These are phyloP conservation scores for Turritopsis rubra DNA, from an alignment of 30 jellyfish, hydroid and myxozoan genomes.

Conservation along the genomic window DNA sequence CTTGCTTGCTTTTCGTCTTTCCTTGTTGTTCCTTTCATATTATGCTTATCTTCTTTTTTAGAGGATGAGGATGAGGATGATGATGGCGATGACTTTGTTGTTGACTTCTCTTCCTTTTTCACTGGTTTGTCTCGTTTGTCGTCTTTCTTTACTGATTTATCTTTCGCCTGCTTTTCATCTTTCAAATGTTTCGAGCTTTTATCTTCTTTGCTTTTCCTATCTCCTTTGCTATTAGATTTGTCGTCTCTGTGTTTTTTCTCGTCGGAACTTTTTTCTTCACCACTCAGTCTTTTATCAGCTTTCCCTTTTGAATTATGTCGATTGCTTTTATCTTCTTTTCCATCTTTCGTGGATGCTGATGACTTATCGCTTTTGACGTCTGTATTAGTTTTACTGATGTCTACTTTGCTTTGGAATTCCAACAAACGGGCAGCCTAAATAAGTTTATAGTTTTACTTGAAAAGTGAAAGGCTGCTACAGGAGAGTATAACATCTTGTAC, in stretches of 20 bases:
- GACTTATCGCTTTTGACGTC: background rate
- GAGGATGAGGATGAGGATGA: background rate
- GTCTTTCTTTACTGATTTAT: background rate
- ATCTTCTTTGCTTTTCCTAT: background rate
- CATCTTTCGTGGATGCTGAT: background rate
- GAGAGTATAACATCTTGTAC: no score
- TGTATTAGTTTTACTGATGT: background rate
- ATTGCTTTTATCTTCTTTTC: background rate
- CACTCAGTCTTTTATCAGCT: background rate
- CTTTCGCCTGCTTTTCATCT: no score
- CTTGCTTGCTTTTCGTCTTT: constrained; percentile 21
- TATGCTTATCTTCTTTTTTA: background rate
- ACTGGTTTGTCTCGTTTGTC: constrained; percentile 6
- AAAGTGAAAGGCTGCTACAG: no score
- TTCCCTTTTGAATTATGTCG: background rate
- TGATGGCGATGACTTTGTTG: background rate
- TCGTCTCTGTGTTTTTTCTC: constrained; percentile 15
- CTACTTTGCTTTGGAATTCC: background rate
- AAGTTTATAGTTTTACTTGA: background rate
- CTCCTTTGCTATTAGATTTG: constrained; percentile 15
- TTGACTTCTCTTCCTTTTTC: background rate
- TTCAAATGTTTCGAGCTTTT: constrained; percentile 4
- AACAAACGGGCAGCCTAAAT: background rate
- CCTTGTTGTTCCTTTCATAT: background rate
- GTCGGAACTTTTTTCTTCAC: background rate